Evolutionary conservation across 2,888 invertebrate species (phyloP).

Genomic region (Lycophotia porphyrea): DNA sequence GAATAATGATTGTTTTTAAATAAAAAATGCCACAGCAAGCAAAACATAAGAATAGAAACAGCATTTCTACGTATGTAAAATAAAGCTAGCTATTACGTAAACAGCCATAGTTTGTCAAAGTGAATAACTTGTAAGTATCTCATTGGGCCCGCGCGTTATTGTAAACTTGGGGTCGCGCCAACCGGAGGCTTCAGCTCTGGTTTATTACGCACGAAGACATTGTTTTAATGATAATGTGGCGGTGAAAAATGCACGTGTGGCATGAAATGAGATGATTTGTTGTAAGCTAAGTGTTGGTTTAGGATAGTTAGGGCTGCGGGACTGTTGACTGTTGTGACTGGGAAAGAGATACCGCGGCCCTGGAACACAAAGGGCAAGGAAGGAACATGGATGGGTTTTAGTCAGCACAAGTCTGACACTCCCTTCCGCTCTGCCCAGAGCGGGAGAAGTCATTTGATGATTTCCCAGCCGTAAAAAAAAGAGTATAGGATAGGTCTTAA

Average conservation of each 20-base stretch:
- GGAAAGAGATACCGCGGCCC: too few species aligned
- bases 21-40: not conserved
- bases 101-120: constrained; percentile 41
- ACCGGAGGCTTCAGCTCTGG: constrained; percentile 32
- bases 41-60: not conserved
- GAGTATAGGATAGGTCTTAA: not conserved
- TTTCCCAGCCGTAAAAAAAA: too few species aligned
- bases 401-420: too few species aligned
- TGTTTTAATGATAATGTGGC: constrained; percentile 29
- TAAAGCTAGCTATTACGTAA: constrained; percentile 35
- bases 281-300: too few species aligned
- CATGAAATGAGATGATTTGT: not conserved
- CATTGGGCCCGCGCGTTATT: constrained; percentile 38
- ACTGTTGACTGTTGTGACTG: too few species aligned
- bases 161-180: constrained; percentile 57
- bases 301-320: too few species aligned
- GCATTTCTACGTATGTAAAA: not conserved
- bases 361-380: too few species aligned
- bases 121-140: constrained; percentile 31
- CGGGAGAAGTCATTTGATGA: too few species aligned
- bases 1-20: not conserved
- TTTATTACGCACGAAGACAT: constrained; percentile 41
- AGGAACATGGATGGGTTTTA: too few species aligned
- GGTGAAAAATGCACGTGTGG: constrained; percentile 6
- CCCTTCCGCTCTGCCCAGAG: too few species aligned